These are phyloP conservation scores for Uropsilus gracilis DNA, from an alignment of 2,113 vertebrate species.

Conservation along the genomic window DNA sequence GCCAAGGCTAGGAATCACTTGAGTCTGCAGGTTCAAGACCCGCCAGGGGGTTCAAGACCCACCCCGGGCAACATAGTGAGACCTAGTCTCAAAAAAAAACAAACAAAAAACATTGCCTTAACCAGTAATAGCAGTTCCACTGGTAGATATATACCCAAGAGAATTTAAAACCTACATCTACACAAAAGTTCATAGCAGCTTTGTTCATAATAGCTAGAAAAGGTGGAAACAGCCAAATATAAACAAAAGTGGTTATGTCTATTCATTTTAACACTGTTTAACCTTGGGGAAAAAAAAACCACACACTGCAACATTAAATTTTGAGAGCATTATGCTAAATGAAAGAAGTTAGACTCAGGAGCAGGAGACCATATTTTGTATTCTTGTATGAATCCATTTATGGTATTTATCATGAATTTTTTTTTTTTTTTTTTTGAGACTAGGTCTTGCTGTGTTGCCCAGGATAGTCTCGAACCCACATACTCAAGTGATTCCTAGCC, in stretches of 20 bases:
- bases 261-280: not conserved
- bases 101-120: constrained; percentile 4
- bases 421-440: too few species aligned
- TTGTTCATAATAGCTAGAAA: not conserved
- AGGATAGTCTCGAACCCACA: too few species aligned
- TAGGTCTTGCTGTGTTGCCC: too few species aligned
- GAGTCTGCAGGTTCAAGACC: too few species aligned
- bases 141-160: too few species aligned
- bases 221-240: not conserved
- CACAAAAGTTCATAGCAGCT: not conserved
- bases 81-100: too few species aligned
- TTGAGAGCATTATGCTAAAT: not conserved
- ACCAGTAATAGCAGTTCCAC: not conserved
- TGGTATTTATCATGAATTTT: too few species aligned
- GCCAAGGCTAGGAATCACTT: too few species aligned
- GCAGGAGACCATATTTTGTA: not conserved
- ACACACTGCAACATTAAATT: not conserved
- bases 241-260: not conserved
- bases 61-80: too few species aligned
- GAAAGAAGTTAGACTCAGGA: not conserved
- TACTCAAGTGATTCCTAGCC: too few species aligned
- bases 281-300: not conserved
- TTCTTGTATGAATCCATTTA: not conserved
- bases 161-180: not conserved
- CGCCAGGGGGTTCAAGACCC: too few species aligned